These are phyloP conservation scores for Eleutherodactylus coqui DNA, from an alignment of 2,797 vertebrate genomes.

Conservation along the genomic window DNA sequence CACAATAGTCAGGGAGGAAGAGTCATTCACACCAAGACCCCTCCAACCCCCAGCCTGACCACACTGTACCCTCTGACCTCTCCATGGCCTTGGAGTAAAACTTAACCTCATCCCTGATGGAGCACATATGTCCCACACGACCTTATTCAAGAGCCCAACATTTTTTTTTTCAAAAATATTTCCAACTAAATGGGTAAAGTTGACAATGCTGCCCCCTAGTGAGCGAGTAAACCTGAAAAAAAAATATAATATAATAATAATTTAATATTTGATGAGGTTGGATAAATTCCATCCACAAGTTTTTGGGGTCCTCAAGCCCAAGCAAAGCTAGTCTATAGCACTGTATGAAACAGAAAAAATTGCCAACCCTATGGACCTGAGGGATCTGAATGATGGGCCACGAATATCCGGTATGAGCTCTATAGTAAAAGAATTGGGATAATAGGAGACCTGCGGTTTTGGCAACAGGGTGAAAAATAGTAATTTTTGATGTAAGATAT, in stretches of 20 bases:
- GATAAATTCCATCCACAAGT: neutral
- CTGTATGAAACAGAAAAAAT: too few relatives aligned
- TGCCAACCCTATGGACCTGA: too few relatives aligned
- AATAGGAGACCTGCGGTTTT: too few relatives aligned
- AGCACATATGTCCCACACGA: neutral
- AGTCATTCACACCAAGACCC: neutral
- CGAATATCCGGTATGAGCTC: too few relatives aligned
- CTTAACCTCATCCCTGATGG: neutral
- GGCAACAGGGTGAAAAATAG: too few relatives aligned
- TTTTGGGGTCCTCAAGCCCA: neutral
- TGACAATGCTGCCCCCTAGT: neutral
- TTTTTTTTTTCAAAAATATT: neutral
- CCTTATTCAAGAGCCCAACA: neutral
- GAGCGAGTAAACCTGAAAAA: neutral
- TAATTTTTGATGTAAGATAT: too few relatives aligned
- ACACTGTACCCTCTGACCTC: constrained; percentile 23
- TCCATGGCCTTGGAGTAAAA: neutral
- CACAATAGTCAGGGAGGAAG: constrained; percentile 29
- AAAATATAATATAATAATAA: neutral
- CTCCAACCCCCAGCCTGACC: constrained; percentile 39
- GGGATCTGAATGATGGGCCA: too few relatives aligned
- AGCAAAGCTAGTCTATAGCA: too few relatives aligned
- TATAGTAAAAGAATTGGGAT: too few relatives aligned
- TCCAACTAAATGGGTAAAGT: too few relatives aligned
- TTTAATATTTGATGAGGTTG: too few relatives aligned